phyloP scores from a whole-genome alignment of 2,797 vertebrate species.

The Varecia variegata region DNA sequence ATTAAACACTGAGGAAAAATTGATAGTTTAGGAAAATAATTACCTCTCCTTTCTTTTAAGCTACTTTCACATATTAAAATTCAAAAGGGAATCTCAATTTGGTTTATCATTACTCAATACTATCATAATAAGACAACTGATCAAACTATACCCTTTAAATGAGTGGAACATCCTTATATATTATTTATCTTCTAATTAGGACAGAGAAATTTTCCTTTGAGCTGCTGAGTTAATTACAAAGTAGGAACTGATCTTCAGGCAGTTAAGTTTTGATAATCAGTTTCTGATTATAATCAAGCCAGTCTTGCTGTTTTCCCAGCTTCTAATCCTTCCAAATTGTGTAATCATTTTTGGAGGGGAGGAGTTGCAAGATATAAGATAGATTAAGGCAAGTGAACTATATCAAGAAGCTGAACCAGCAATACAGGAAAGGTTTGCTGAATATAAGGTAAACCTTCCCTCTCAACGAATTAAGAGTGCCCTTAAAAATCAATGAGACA shows the following conservation, averaged over 20 bases:
- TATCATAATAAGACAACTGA: constrained; percentile 50
- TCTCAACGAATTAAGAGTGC: neutral
- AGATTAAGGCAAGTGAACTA: neutral
- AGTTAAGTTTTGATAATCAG: constrained; percentile 44
- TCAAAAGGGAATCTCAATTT: constrained; percentile 36
- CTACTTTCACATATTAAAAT: constrained; percentile 56
- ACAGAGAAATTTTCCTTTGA: constrained; percentile 51
- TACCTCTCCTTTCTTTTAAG: neutral
- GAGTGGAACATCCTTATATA: constrained; percentile 23
- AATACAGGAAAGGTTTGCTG: neutral
- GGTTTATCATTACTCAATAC: constrained; percentile 23
- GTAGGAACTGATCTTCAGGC: constrained; percentile 53
- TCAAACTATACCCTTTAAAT: constrained; percentile 54
- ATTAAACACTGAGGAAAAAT: constrained; percentile 60
- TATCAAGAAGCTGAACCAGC: neutral
- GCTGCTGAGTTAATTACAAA: constrained; percentile 64
- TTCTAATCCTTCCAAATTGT: constrained; percentile 32
- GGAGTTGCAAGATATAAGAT: neutral
- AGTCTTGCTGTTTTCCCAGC: constrained; percentile 27
- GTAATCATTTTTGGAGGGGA: neutral
- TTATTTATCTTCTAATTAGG: constrained; percentile 63
- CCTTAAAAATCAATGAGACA: constrained; percentile 53
- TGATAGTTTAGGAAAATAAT: constrained; percentile 62
- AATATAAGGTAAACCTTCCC: constrained; percentile 9
- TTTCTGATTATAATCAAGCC: constrained; percentile 55